These are phyloP conservation scores for Dolichotis patagonum DNA, from an alignment of 2,113 vertebrate species.

Conservation along the genomic window DNA sequence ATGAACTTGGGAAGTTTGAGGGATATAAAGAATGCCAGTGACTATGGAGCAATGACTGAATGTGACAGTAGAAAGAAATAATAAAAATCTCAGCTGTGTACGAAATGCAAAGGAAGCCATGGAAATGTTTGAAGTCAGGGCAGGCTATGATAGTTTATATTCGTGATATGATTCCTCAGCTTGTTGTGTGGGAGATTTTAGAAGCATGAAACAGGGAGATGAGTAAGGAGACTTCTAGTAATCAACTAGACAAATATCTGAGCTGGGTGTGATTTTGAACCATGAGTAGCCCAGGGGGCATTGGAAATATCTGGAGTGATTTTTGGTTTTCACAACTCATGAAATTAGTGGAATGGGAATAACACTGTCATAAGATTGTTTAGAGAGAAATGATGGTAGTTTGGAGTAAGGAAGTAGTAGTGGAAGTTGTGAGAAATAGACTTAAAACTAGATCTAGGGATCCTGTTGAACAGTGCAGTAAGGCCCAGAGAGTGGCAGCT, in stretches of 20 bases:
- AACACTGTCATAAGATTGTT: not conserved
- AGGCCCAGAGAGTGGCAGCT: too few relatives aligned
- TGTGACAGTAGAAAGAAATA: not conserved
- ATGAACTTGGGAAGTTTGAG: not conserved
- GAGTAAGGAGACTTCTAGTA: not conserved
- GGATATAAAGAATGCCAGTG: not conserved
- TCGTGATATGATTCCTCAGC: not conserved
- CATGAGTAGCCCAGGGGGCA: not conserved
- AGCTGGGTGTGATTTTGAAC: not conserved
- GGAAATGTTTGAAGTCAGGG: not conserved
- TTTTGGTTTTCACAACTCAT: not conserved
- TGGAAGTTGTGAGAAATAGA: not conserved
- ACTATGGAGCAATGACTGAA: not conserved
- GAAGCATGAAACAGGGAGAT: not conserved
- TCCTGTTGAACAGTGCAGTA: too few relatives aligned
- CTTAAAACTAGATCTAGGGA: not conserved
- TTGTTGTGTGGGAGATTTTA: not conserved
- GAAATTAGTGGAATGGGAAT: not conserved
- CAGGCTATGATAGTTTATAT: not conserved
- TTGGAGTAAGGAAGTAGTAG: not conserved
- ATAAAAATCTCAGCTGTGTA: not conserved
- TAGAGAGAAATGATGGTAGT: not conserved
- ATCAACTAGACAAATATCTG: not conserved
- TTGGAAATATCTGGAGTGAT: not conserved
- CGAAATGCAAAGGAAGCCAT: not conserved